A percentile compares a stretch with the other conserved stretches of the same genome.
Evolutionary conservation across 2,113 vertebrate genomes (phyloP).

Genomic region (Sminthopsis crassicaudata): DNA sequence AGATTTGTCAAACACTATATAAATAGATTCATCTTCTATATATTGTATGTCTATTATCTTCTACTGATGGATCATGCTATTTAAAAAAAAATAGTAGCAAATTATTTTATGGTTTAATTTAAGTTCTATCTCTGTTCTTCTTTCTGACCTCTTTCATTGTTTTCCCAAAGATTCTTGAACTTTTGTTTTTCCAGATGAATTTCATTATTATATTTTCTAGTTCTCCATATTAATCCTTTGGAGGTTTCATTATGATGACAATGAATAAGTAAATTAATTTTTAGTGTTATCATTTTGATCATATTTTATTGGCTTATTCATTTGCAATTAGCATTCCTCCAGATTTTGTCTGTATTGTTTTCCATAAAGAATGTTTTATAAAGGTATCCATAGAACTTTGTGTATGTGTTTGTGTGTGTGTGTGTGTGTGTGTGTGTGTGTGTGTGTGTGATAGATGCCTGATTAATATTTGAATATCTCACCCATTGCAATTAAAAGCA

Average conservation of each 20-base stretch:
- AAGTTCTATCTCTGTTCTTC: not conserved
- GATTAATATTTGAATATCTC: not conserved
- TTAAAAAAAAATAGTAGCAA: not conserved
- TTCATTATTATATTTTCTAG: not conserved
- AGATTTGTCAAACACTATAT: not conserved
- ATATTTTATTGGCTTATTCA: not conserved
- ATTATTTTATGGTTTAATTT: not conserved
- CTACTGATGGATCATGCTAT: not conserved
- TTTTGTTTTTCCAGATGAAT: not conserved
- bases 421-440: not conserved
- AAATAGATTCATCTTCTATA: not conserved
- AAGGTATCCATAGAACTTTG: not conserved
- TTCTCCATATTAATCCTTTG: not conserved
- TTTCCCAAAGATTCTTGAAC: not conserved
- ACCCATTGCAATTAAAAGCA: not conserved
- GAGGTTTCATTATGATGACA: not conserved
- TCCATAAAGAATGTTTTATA: not conserved
- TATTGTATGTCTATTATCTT: not conserved
- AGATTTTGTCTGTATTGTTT: not conserved
- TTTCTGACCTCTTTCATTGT: not conserved
- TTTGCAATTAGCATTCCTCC: not conserved
- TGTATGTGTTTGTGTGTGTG: too few relatives aligned
- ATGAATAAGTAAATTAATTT: not conserved
- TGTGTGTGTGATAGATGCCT: not conserved
- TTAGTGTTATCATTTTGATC: not conserved